Base-by-base conservation (phyloP, 1,140 invertebrate genomes). In the Venustaconcha ellipsiformis region DNA sequence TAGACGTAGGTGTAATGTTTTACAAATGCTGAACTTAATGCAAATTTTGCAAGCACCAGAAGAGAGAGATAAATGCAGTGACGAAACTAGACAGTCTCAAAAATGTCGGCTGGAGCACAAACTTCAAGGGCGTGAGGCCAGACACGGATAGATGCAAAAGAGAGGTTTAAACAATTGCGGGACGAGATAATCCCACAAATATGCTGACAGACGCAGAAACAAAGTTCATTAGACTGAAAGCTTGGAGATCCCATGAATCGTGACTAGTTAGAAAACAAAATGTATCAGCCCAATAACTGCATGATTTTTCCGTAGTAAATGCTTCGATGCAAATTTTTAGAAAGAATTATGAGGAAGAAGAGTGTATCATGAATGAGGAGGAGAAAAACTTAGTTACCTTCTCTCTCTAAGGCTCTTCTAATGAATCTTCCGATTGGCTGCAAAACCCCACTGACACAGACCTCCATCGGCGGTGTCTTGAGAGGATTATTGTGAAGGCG, bases 361-460 rank as follows among this genome's bases (percentile, higher is more conserved):
- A 57, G 65, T n/a, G 37, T 65, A 18, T 37, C 26, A 48, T 8
- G 8, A 6, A 11, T 48, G 37, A 48, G 37, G 37, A 73, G 30
- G n/a, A 55, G 56, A 37, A 13, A 64, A 18, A 57, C 8, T 8
- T 59, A 70, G 64, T 72, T 70, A 89, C 88, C 88, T 83, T 89
- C 87, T 81, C 85, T 79, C 73, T 85, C 83, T 20, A 88, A 66
- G 57, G 83, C 82, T 57, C 85, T 79, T 59, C 86, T 77, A 14
- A 89, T 82, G 65, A 89, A 89, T 1, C 83, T 67, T 30, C 88
- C 87, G 76, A 89, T 89, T 14, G 88, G 88, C 62, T 89, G 86
- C 17, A 88, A 66, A 4, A 88, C 85, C 3, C 88, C 88, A 70
- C 88, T 86, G 20, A 87, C 83, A 74, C 85, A 87, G 4, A 89